Base-by-base conservation (phyloP, 1,140 invertebrate genomes). In the Aricia agestis region DNA sequence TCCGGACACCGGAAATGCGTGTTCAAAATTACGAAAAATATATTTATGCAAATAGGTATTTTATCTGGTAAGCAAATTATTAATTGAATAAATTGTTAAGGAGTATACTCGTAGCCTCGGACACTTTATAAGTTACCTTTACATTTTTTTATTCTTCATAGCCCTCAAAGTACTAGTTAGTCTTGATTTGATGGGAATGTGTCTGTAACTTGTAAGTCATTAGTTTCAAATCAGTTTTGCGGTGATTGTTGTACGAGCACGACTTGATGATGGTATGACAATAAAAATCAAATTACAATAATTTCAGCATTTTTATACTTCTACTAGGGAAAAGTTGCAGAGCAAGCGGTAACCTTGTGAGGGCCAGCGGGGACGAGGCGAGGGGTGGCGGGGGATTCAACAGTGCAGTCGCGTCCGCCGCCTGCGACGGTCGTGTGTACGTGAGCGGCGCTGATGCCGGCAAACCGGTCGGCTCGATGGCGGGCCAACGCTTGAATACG, bases 401-500 rank as follows among this genome's bases (percentile, higher is more conserved):
- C 83, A 90, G 86, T 90, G 77, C 77, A 76, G 69, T 71, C 80
- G 82, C 87, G 84, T 71, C 74, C 78, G 85, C 74, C 78, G 82
- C 75, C 69, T 76, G 79, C 18, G 72, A 76, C 80, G 84, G 74
- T 76, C 82, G 87, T 78, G 76, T 81, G 69, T 32, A 63, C 59
- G 66, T 74, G 78, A 83, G 77, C 82, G 83, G 80, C 75, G 70
- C 81, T 78, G 72, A 86, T 86, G 85, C 79, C 80, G 82, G 83
- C 75, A 76, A 83, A 85, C 84, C 82, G 82, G 84, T 86, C 84
- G 83, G 79, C 81, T 83, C 77, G 79, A 89, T 89, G 86, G 87
- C 83, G 77, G 77, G 74, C 76, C 75, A 77, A 81, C 83, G 83
- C 80, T 78, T 84, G 82, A 82, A 76, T 78, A 82, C 83, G 86